Conservation (phyloP, 1,140 invertebrate species). For the Philopotamus ludificatus region DNA sequence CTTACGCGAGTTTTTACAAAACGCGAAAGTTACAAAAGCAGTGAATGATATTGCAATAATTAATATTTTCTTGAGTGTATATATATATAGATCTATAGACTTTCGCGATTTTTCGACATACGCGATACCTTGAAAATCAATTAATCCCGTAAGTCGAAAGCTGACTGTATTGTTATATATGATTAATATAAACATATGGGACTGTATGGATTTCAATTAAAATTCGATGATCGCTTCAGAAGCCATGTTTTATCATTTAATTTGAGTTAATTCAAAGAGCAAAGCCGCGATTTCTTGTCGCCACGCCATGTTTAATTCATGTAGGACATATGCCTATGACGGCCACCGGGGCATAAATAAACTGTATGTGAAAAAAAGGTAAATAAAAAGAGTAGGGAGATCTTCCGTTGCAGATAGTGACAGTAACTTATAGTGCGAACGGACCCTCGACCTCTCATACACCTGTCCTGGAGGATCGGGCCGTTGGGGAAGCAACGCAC, state of each 20-base stretch:
- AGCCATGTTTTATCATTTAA: neutral
- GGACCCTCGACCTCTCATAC: slow-evolving; percentile 9
- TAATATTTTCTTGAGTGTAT: too few relatives aligned
- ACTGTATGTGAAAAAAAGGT: slow-evolving; percentile 1
- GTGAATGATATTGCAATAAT: too few relatives aligned
- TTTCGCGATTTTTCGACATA: too few relatives aligned
- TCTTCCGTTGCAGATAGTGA: slow-evolving; percentile 8
- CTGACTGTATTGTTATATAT: too few relatives aligned
- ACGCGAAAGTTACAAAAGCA: too few relatives aligned
- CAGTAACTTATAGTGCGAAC: slow-evolving; percentile 11
- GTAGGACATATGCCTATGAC: neutral
- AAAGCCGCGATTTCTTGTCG: neutral
- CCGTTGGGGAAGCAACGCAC: slow-evolving; percentile 3
- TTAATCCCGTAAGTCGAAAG: too few relatives aligned
- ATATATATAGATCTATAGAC: too few relatives aligned
- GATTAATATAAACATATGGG: too few relatives aligned
- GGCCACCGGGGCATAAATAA: slow-evolving; percentile 2
- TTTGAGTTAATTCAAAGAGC: neutral
- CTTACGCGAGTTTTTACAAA: too few relatives aligned
- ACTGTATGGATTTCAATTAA: too few relatives aligned
- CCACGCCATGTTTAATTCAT: slow-evolving; percentile 2
- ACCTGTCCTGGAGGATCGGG: neutral
- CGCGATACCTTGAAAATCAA: too few relatives aligned
- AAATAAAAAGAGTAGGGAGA: neutral
- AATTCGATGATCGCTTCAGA: too few relatives aligned